A percentile compares a stretch with the other conserved stretches of the same genome.
Conservation (phyloP, 2,888 invertebrate genomes). For the Conchocele bisecta region DNA sequence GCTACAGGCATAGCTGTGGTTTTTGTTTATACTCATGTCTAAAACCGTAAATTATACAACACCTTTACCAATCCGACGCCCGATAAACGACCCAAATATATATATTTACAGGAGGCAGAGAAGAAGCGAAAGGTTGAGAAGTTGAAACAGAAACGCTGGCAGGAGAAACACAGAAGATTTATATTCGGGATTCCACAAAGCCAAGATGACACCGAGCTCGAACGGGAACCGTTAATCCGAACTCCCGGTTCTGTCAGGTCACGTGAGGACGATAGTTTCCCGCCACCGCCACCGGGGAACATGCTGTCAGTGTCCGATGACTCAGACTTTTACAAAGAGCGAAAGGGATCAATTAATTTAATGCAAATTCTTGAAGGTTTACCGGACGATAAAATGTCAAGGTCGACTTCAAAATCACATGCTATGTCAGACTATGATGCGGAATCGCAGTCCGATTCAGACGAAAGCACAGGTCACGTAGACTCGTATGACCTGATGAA, state of each 20-base stretch:
- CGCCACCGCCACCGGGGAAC: slow-evolving; percentile 44
- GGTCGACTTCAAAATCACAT: slow-evolving; percentile 41
- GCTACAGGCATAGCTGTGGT: too few species aligned
- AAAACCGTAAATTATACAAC: too few species aligned
- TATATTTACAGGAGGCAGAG: slow-evolving; percentile 70
- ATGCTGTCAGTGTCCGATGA: slow-evolving; percentile 53
- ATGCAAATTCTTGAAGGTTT: slow-evolving; percentile 57
- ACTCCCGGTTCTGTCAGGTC: slow-evolving; percentile 48
- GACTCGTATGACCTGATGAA: slow-evolving; percentile 67
- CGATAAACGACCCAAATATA: too few species aligned
- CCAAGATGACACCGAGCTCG: slow-evolving; percentile 63
- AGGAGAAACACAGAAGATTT: slow-evolving; percentile 76
- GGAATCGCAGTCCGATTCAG: slow-evolving; percentile 58
- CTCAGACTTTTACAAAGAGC: slow-evolving; percentile 54
- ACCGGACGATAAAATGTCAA: slow-evolving; percentile 47
- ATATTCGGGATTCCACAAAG: slow-evolving; percentile 70
- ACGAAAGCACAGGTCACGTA: slow-evolving; percentile 59
- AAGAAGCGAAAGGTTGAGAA: slow-evolving; percentile 78
- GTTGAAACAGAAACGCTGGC: slow-evolving; percentile 77
- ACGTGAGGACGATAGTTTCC: slow-evolving; percentile 17
- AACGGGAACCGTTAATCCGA: slow-evolving; percentile 62
- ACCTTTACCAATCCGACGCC: too few species aligned
- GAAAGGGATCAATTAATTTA: slow-evolving; percentile 43
- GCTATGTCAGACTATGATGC: slow-evolving; percentile 52
- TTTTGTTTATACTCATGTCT: too few species aligned